Evolutionary conservation across 2,797 vertebrate genomes (phyloP).

Genomic region (Ambastaia sidthimunki): DNA sequence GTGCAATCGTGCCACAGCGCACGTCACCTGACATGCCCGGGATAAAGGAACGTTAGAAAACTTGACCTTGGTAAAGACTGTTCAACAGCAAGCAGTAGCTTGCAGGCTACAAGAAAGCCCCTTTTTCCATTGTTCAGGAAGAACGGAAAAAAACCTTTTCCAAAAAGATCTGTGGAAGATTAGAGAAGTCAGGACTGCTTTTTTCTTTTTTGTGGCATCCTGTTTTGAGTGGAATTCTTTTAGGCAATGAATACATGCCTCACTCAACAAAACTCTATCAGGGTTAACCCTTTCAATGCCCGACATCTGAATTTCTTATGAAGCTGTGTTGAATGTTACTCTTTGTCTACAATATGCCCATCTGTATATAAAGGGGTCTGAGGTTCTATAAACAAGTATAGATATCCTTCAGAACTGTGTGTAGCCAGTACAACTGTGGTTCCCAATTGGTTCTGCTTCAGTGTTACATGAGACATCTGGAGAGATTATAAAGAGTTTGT

Average conservation of each 20-base stretch:
- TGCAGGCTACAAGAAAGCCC: conserved; percentile 66
- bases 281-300: conserved; percentile 54
- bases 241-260: conserved; percentile 76
- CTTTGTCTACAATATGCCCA: conserved; percentile 33
- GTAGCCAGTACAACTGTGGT: too few species aligned
- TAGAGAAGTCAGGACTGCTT: conserved; percentile 76
- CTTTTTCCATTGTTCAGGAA: conserved; percentile 75
- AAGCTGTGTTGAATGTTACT: conserved; percentile 25
- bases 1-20: conserved; percentile 7
- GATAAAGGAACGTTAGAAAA: conserved; percentile 38
- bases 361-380: conserved; percentile 1
- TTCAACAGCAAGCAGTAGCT: conserved; percentile 62
- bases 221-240: conserved; percentile 84
- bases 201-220: conserved; percentile 75
- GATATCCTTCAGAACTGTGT: background rate
- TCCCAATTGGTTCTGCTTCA: background rate
- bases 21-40: conserved; percentile 28
- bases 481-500: too few species aligned
- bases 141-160: conserved; percentile 61
- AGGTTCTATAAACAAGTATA: background rate
- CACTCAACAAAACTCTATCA: conserved; percentile 57
- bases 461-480: background rate
- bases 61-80: conserved; percentile 41
- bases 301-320: background rate
- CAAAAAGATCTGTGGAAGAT: conserved; percentile 78